Conservation (phyloP, 2,113 vertebrate species). For the Chiloscyllium plagiosum region DNA sequence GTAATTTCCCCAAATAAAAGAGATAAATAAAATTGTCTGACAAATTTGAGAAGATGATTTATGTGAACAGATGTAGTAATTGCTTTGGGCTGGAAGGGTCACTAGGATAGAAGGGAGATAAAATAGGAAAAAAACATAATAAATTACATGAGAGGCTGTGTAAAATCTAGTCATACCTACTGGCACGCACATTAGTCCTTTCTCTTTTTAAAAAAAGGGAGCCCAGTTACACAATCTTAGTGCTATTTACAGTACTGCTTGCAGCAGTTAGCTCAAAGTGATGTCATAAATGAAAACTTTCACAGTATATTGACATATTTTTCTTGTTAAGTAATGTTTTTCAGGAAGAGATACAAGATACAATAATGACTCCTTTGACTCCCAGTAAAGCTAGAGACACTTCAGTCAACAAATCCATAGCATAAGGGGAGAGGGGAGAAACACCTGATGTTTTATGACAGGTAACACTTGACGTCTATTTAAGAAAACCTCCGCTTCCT, state of each 20-base stretch:
- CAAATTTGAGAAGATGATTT: constrained; percentile 60
- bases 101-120: constrained; percentile 57
- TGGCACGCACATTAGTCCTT: constrained; percentile 54
- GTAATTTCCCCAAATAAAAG: constrained; percentile 48
- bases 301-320: constrained; percentile 69
- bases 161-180: constrained; percentile 49
- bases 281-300: constrained; percentile 69
- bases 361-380: constrained; percentile 67
- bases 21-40: constrained; percentile 52
- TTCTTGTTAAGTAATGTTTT: constrained; percentile 74
- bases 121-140: constrained; percentile 58
- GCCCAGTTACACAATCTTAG: constrained; percentile 64
- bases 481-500: constrained; percentile 38
- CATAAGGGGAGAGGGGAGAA: constrained; percentile 42
- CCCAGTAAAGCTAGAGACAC: constrained; percentile 58
- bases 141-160: constrained; percentile 52
- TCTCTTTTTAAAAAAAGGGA: constrained; percentile 40
- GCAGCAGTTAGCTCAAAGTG: constrained; percentile 66
- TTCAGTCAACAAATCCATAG: constrained; percentile 51
- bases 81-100: constrained; percentile 54
- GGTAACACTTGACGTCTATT: constrained; percentile 41
- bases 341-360: constrained; percentile 68
- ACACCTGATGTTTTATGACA: constrained; percentile 45
- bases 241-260: constrained; percentile 69
- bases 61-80: constrained; percentile 54